Base-by-base conservation (phyloP, 2,113 vertebrate genomes). In the Nycticorax nycticorax region DNA sequence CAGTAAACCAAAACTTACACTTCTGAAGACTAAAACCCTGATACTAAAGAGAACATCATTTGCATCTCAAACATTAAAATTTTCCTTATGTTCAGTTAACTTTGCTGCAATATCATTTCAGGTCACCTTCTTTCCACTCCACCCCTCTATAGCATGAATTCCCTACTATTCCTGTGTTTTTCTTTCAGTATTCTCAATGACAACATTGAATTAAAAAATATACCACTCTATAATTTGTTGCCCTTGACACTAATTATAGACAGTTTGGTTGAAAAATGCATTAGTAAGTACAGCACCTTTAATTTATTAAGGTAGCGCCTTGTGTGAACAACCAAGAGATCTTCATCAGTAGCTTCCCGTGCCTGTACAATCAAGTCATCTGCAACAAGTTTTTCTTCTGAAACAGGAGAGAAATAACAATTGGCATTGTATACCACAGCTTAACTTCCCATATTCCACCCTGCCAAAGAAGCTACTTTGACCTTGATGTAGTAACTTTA, bases 321-420 rank as follows among this genome's bases (percentile, higher is more conserved):
- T 10, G 99, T 99, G 95, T 99, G 99, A 84, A 98, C 99, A 81
- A 99, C 98, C 94, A 99, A 96, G 82, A 99, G 98, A 94, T 99
- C 99, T 37, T 99, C 98, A 50, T 99, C 99, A 4, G 98, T 98
- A n/a, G 99, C 99, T 95, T 99, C 99, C 55, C 93, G 97, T 3
- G 99, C 99, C 96, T 98, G 97, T 64, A 99, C 99, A 12, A 99
- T 98, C 96, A 97, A 98, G 50, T 98, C 97, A 95, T 99, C 99
- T 13, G 98, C 98, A 90, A 99, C 94, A 59, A 99, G 98, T 87
- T 99, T 98, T 97, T 99, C 99, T 96, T 99, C 99, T 99, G 97
- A 76, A 98, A 98, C 53, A 96, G 81, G 84, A 92, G 32, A 92
- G 85, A 95, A 96, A 94, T 72, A 89, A 81, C 41, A 93, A 56